Conservation (phyloP, 2,113 vertebrate genomes). For the Passer montanus region DNA sequence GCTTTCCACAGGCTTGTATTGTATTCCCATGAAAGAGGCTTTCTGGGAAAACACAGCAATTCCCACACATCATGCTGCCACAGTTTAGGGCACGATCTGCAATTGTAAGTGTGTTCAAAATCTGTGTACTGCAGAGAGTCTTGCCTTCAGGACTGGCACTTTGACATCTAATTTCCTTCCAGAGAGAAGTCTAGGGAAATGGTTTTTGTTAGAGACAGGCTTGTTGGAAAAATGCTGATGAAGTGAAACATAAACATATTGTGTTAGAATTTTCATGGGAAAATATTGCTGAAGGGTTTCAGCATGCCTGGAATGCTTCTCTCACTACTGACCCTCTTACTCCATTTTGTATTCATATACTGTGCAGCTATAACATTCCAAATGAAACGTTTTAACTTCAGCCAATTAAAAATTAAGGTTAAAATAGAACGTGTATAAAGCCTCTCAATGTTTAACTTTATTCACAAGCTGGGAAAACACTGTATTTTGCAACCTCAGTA, state of each 20-base stretch:
- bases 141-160: slow-evolving; percentile 15
- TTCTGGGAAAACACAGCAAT: slow-evolving; percentile 30
- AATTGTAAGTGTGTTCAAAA: not conserved
- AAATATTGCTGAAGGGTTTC: slow-evolving; percentile 19
- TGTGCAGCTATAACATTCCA: not conserved
- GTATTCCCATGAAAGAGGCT: not conserved
- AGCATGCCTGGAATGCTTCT: not conserved
- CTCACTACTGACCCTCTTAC: not conserved
- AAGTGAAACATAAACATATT: slow-evolving; percentile 39
- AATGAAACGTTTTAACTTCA: not conserved
- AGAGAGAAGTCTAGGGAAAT: not conserved
- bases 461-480: slow-evolving; percentile 6
- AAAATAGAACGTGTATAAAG: not conserved
- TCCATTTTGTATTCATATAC: not conserved
- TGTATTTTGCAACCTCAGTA: slow-evolving; percentile 39
- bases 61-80: not conserved
- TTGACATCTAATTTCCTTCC: slow-evolving; percentile 34
- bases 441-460: not conserved
- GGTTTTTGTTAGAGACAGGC: not conserved
- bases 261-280: slow-evolving; percentile 41
- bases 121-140: not conserved
- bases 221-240: slow-evolving; percentile 30
- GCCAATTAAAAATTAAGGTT: not conserved
- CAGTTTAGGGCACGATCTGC: not conserved
- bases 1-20: not conserved